Base-by-base conservation (phyloP, 2,797 vertebrate genomes). In the Rhabdomys pumilio region DNA sequence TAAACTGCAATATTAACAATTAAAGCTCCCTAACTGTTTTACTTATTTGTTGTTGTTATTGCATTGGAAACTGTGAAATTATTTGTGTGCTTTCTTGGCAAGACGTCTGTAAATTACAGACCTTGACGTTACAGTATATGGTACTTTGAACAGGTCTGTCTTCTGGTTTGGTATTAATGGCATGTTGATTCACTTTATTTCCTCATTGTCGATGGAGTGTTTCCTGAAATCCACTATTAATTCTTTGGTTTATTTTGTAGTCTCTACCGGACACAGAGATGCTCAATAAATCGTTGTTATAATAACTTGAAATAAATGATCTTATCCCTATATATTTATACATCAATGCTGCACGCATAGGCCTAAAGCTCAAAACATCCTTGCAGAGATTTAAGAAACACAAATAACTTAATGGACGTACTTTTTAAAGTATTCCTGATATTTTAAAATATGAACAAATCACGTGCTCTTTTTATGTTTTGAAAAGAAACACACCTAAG, bases 361-460 rank as follows among this genome's bases (percentile, higher is more conserved):
- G 13, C 1, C 10, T 44, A 59, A 57, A 81, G 3, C 13, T 31
- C 29, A 79, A 73, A 57, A 10, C 24, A 57, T 41, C 17, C n/a
- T 65, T 92, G 1, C 24, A 83, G 41, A 83, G 14, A 24, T 31
- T 73, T 57, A 72, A 87, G 12, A 17, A 34, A 69, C 2, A 55
- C 19, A 4, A 20, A 12, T 29, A 65, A 26, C 63, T 22, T 3
- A 53, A 55, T 3, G 6, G 0, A n/a, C 79, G 0, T 26, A 34
- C 11, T 73, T 20, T 31, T 80, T 82, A 72, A 47, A 59, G 14
- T 20, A 80, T 89, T 79, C 44, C 44, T 91, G 29, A 86, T 59
- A 53, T 87, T 96, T 81, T 41, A 67, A 89, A 82, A 38, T 50
- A 75, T 73, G 87, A 55, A 89, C 89, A 92, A 85, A 89, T 80